phyloP scores from a whole-genome alignment of 2,888 invertebrate species.

The Aproaerema taeniolella region DNA sequence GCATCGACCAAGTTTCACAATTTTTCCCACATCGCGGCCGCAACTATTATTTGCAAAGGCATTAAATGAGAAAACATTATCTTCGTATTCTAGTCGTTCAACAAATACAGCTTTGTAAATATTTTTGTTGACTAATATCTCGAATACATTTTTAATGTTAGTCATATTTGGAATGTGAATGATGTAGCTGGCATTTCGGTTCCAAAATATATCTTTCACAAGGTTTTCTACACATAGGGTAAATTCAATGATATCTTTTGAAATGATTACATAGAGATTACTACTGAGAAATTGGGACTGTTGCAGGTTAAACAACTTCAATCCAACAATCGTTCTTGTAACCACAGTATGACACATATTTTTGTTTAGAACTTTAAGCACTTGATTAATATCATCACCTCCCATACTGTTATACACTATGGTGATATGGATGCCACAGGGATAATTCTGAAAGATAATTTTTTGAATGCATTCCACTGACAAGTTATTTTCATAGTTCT shows the following conservation, averaged over 20 bases:
- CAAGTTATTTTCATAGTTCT: not conserved
- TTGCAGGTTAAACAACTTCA: not conserved
- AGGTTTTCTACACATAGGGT: not conserved
- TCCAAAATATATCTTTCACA: not conserved
- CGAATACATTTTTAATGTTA: not conserved
- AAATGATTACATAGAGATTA: not conserved
- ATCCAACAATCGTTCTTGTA: not conserved
- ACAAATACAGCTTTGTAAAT: not conserved
- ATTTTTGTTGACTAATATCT: not conserved
- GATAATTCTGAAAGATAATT: not conserved
- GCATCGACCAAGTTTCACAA: too few species aligned
- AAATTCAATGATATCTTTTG: not conserved
- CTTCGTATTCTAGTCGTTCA: not conserved
- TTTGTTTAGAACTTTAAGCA: not conserved
- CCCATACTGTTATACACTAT: not conserved
- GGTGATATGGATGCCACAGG: not conserved
- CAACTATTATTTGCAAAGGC: too few species aligned
- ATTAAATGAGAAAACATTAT: too few species aligned
- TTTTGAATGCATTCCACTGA: conserved; percentile 2
- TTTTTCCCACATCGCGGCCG: too few species aligned
- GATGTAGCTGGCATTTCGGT: not conserved
- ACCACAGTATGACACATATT: not conserved
- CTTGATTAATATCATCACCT: not conserved
- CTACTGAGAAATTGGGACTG: not conserved
- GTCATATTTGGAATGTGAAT: not conserved